phyloP scores from a whole-genome alignment of 1,140 invertebrate species.

The Drosophila varians region DNA sequence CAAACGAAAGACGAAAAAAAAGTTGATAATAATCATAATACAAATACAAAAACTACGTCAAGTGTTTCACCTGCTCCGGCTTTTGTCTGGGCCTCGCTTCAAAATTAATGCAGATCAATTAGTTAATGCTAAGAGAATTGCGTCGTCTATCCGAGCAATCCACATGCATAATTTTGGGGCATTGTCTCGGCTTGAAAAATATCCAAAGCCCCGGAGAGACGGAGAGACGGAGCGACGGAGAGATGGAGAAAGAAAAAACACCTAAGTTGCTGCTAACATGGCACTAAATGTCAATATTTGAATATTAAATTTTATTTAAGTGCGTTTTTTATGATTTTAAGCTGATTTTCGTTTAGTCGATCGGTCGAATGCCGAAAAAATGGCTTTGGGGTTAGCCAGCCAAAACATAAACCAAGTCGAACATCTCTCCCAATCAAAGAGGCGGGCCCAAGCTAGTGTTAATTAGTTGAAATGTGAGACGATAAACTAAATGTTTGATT shows the following conservation, averaged over 20 bases:
- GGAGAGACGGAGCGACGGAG: constrained; percentile 1
- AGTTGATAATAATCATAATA: constrained; percentile 69
- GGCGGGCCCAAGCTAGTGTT: constrained; percentile 70
- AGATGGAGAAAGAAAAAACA: constrained; percentile 34
- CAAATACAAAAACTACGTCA: constrained; percentile 47
- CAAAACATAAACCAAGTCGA: constrained; percentile 5
- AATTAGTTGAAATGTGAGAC: constrained; percentile 81
- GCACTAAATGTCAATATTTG: constrained; percentile 83
- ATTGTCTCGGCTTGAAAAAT: constrained; percentile 42
- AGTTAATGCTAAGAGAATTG: constrained; percentile 74
- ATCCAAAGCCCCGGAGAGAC: neutral
- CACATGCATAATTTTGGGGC: constrained; percentile 46
- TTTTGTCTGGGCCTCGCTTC: constrained; percentile 33
- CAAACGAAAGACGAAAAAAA: constrained; percentile 19
- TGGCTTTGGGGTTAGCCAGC: neutral
- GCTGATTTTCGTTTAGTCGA: constrained; percentile 78
- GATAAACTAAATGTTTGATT: constrained; percentile 81
- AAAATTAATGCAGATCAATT: constrained; percentile 82
- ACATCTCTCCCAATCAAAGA: constrained; percentile 44
- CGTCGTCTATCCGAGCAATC: constrained; percentile 25
- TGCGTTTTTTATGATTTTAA: constrained; percentile 81
- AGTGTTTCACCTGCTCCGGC: constrained; percentile 46
- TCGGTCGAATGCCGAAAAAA: constrained; percentile 37
- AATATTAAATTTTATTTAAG: constrained; percentile 83
- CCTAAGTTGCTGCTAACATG: constrained; percentile 80